A percentile compares a stretch with the other conserved stretches of the same genome.
Evolutionary conservation across 1,140 invertebrate species (phyloP).

Genomic region (Drosophila navojoa): DNA sequence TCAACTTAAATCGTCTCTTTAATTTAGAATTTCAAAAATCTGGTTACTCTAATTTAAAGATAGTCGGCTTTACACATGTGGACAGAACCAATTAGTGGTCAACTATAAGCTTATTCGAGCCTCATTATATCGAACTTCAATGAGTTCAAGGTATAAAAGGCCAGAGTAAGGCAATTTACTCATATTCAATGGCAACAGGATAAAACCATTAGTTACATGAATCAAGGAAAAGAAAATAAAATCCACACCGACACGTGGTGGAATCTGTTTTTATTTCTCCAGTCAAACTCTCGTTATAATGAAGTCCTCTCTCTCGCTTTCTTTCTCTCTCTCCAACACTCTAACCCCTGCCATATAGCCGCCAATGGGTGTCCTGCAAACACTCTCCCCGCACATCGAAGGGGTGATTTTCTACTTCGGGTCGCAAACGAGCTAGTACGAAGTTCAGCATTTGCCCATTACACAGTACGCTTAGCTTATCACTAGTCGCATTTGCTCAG

Average conservation of each 20-base stretch:
- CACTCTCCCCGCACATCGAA: slow-evolving; percentile 42
- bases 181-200: not conserved
- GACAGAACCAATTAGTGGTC: no score
- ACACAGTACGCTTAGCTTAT: slow-evolving; percentile 15
- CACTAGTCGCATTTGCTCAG: slow-evolving; percentile 34
- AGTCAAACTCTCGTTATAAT: slow-evolving; percentile 1
- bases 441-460: slow-evolving; percentile 4
- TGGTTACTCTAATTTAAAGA: no score
- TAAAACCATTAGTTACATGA: not conserved
- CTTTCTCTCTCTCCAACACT: not conserved
- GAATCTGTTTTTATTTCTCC: slow-evolving; percentile 17
- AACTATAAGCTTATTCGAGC: no score
- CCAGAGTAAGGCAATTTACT: no score
- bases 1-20: no score
- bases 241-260: slow-evolving; percentile 52
- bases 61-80: no score
- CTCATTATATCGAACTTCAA: no score
- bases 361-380: slow-evolving; percentile 42
- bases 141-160: no score
- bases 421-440: slow-evolving; percentile 11
- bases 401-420: slow-evolving; percentile 25
- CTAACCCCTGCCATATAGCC: slow-evolving; percentile 32
- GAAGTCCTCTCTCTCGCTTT: not conserved
- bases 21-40: no score
- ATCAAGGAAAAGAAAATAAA: not conserved